A percentile compares a stretch with the other conserved stretches of the same genome.
Evolutionary conservation across 2,888 invertebrate species (phyloP).

Genomic region (Exocentrus adspersus): DNA sequence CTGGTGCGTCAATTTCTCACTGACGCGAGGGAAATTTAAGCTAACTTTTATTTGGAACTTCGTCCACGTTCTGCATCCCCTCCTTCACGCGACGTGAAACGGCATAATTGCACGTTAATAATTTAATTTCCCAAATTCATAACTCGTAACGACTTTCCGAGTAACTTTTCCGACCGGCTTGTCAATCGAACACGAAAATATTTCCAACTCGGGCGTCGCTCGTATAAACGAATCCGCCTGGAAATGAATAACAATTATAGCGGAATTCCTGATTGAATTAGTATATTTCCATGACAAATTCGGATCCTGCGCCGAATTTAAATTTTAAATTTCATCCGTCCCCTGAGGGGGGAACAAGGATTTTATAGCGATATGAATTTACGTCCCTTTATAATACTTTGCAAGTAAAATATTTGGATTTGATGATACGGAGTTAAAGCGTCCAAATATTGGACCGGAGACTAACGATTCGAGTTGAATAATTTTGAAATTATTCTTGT

Average conservation of each 20-base stretch:
- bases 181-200: background rate
- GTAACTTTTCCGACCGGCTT: background rate
- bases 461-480: too few relatives aligned
- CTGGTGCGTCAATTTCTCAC: too few relatives aligned
- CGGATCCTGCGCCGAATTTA: background rate
- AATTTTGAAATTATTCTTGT: too few relatives aligned
- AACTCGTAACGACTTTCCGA: background rate
- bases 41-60: too few relatives aligned
- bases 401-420: too few relatives aligned
- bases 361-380: background rate
- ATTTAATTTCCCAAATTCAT: background rate
- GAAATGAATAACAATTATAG: constrained; percentile 11
- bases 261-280: constrained; percentile 10
- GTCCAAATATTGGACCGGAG: too few relatives aligned
- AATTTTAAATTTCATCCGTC: background rate
- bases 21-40: too few relatives aligned
- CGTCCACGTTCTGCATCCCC: too few relatives aligned
- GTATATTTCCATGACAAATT: background rate
- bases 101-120: background rate
- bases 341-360: background rate
- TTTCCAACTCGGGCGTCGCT: background rate
- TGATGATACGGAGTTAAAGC: too few relatives aligned
- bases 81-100: background rate
- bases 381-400: background rate
- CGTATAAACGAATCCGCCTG: constrained; percentile 4